Percentiles rank a stretch among this genome's conserved stretches.
These are phyloP conservation scores for Sarotherodon lohbergeri DNA, from an alignment of 2,113 vertebrate genomes.

Conservation along the genomic window DNA sequence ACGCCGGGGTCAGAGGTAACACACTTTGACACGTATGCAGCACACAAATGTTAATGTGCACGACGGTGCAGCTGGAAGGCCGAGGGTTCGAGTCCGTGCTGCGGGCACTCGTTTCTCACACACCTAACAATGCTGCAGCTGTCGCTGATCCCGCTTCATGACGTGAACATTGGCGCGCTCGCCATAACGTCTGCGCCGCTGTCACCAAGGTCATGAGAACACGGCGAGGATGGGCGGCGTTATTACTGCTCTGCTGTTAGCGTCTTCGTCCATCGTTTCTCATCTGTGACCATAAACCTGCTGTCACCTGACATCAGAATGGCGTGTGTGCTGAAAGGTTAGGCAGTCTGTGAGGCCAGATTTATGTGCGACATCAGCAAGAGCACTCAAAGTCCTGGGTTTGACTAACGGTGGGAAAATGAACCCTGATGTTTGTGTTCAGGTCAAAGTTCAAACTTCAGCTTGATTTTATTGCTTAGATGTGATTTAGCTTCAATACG, in stretches of 20 bases:
- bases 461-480: background rate
- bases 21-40: background rate
- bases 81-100: background rate
- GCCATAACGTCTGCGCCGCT: background rate
- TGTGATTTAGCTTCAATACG: background rate
- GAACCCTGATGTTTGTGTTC: background rate
- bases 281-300: background rate
- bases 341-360: rapidly evolving
- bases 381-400: background rate
- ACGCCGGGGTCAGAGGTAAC: slow-evolving; percentile 7
- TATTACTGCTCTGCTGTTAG: background rate
- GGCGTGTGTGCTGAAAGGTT: background rate
- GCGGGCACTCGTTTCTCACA: background rate
- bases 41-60: slow-evolving; percentile 33
- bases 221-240: background rate
- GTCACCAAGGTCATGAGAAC: background rate
- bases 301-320: background rate
- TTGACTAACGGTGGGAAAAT: background rate
- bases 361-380: no score
- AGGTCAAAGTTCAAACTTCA: background rate
- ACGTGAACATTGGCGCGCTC: background rate
- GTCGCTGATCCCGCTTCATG: background rate
- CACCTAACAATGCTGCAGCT: background rate
- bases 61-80: background rate
- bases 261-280: no score